These are phyloP conservation scores for Phalacrocorax aristotelis DNA, from an alignment of 2,113 vertebrate genomes.

Conservation along the genomic window DNA sequence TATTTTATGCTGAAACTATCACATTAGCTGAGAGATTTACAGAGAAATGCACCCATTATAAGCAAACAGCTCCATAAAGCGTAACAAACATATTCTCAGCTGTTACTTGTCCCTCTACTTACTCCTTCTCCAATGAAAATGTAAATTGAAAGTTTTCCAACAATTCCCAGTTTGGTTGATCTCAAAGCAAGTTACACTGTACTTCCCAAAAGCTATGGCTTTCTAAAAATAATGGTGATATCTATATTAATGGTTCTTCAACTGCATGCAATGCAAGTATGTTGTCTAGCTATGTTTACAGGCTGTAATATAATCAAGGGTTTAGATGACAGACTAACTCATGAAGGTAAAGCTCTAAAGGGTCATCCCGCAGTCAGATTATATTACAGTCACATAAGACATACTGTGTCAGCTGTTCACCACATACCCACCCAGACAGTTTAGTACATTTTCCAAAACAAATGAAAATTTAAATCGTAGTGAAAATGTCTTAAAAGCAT, in stretches of 20 bases:
- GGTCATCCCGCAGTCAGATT: constrained; percentile 36
- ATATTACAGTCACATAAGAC: constrained; percentile 15
- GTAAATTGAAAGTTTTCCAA: constrained; percentile 28
- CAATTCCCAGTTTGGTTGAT: not conserved
- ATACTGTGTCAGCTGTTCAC: constrained; percentile 44
- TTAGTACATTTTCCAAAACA: constrained; percentile 61
- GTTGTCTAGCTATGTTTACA: constrained; percentile 43
- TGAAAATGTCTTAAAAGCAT: constrained; percentile 30
- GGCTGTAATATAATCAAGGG: constrained; percentile 60
- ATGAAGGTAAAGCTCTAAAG: constrained; percentile 33
- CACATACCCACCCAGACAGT: not conserved
- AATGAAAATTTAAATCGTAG: constrained; percentile 52
- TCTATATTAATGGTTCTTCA: constrained; percentile 39
- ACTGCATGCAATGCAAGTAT: constrained; percentile 27
- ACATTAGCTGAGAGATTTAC: not conserved
- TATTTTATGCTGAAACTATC: not conserved
- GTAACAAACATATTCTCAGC: not conserved
- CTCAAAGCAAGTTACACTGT: constrained; percentile 19
- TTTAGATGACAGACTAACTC: constrained; percentile 21
- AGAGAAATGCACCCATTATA: not conserved
- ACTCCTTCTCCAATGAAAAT: not conserved
- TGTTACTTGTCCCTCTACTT: not conserved
- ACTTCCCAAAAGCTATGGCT: not conserved
- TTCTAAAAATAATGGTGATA: constrained; percentile 57
- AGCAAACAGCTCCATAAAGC: not conserved